Evolutionary conservation across 2,113 vertebrate genomes (phyloP).

Genomic region (Ancistrus triradiatus): DNA sequence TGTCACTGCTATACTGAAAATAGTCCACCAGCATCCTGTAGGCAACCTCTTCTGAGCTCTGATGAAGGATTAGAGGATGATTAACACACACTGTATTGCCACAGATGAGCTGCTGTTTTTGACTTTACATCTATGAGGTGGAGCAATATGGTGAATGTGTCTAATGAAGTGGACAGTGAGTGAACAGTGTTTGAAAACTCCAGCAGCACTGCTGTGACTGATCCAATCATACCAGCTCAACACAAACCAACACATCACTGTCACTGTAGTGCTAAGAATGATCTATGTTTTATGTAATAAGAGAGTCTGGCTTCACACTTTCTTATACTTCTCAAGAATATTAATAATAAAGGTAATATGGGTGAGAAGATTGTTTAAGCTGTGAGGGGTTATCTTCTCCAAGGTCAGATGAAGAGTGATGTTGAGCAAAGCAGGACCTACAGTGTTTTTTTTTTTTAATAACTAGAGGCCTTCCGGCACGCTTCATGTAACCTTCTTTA

Average conservation of each 20-base stretch:
- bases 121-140: constrained; percentile 27
- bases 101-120: constrained; percentile 34
- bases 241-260: too few species aligned
- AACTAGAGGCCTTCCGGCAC: constrained; percentile 50
- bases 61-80: too few species aligned
- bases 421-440: not conserved
- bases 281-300: constrained; percentile 33
- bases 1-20: too few species aligned
- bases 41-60: too few species aligned
- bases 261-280: too few species aligned
- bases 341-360: constrained; percentile 39
- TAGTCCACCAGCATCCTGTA: too few species aligned
- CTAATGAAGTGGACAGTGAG: too few species aligned
- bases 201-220: constrained; percentile 18
- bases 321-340: constrained; percentile 23
- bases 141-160: too few species aligned
- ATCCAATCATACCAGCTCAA: too few species aligned
- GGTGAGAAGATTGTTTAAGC: constrained; percentile 30
- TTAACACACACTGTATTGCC: too few species aligned
- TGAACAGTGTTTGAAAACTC: too few species aligned
- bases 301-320: constrained; percentile 3
- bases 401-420: constrained; percentile 41
- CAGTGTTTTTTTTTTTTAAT: constrained; percentile 42
- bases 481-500: constrained; percentile 63
- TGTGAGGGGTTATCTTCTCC: constrained; percentile 16